phyloP scores from a whole-genome alignment of 2,888 invertebrate species.

The Brachylomia viminalis region DNA sequence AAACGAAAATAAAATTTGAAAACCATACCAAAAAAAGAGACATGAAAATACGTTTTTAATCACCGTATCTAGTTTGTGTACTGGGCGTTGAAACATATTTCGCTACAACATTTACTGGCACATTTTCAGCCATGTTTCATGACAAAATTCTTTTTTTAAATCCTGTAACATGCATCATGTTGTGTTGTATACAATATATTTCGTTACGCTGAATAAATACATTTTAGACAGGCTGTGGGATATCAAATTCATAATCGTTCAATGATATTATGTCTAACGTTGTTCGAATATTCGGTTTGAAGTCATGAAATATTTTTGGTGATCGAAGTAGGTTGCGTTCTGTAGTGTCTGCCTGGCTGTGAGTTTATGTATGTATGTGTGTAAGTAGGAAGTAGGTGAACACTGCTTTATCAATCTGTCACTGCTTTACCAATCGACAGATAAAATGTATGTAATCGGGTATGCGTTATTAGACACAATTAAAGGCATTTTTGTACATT shows the following conservation, averaged over 20 bases:
- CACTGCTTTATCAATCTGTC: neutral
- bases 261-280: conserved; percentile 10
- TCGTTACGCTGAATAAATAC: conserved; percentile 42
- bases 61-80: conserved; percentile 24
- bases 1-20: neutral
- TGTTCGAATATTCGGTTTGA: neutral
- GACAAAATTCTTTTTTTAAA: conserved; percentile 39
- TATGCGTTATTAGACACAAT: neutral
- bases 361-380: neutral
- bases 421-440: neutral
- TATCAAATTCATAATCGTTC: conserved; percentile 29
- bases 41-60: conserved; percentile 25
- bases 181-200: conserved; percentile 34
- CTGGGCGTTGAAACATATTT: conserved; percentile 15
- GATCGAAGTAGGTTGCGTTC: neutral
- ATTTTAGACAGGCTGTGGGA: conserved; percentile 9
- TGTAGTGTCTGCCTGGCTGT: neutral
- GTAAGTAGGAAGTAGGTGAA: neutral
- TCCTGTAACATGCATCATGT: conserved; percentile 50
- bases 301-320: neutral
- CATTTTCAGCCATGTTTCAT: conserved; percentile 57
- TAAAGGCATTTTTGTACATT: neutral
- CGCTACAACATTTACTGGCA: conserved; percentile 31
- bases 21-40: neutral
- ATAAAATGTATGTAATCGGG: too few relatives aligned